Percentiles rank a stretch among this genome's conserved stretches.
phyloP scores from a whole-genome alignment of 2,113 vertebrate genomes.

The Manacus vitellinus region DNA sequence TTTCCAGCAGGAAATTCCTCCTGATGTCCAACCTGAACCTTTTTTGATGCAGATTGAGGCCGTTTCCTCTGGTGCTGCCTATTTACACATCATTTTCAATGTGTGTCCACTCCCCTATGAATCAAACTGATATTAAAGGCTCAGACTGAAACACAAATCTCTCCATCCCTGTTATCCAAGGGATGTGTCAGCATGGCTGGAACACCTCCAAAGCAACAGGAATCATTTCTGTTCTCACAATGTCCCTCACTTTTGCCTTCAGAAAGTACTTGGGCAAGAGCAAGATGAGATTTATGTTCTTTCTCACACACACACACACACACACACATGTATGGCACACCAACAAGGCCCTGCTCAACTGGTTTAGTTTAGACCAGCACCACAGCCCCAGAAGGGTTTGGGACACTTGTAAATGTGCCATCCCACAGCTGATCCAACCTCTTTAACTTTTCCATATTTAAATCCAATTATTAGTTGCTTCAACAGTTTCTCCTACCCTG shows the following conservation, averaged over 20 bases:
- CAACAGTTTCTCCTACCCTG: background rate
- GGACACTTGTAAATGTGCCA: accelerated
- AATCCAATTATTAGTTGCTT: background rate
- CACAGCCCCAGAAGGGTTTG: background rate
- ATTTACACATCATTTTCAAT: background rate
- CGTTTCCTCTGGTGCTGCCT: accelerated
- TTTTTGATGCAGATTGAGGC: background rate
- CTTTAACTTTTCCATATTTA: background rate
- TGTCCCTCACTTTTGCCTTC: background rate
- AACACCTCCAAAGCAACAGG: background rate
- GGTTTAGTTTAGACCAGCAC: background rate
- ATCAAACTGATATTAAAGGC: background rate
- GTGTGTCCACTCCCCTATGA: background rate
- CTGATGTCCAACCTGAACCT: background rate
- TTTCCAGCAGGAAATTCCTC: background rate
- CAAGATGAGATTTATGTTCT: background rate
- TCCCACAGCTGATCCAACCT: background rate
- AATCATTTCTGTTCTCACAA: background rate
- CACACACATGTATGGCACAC: accelerated
- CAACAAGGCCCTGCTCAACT: background rate
- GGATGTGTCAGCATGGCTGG: background rate
- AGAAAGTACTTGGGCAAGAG: accelerated
- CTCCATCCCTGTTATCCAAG: background rate
- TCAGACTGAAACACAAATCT: background rate
- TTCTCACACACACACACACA: background rate